These are phyloP conservation scores for Chrysodeixis includens DNA, from an alignment of 2,888 invertebrate genomes.

Conservation along the genomic window DNA sequence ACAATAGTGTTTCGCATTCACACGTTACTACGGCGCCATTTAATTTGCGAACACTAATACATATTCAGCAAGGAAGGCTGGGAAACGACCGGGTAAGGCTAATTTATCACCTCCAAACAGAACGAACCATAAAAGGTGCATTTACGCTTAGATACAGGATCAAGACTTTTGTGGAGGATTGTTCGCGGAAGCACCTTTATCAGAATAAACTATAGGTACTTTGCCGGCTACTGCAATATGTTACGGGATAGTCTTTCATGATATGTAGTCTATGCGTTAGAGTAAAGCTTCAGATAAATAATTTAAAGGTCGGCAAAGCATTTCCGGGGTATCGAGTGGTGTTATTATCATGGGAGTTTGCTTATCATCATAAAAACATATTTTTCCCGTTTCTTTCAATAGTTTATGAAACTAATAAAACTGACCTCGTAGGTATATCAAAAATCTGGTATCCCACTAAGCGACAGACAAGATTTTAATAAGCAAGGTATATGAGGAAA, in stretches of 20 bases:
- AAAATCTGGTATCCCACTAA: too few relatives aligned
- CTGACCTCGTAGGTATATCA: too few relatives aligned
- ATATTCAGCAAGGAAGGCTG: constrained; percentile 49
- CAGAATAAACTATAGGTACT: constrained; percentile 4
- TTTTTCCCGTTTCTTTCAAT: too few relatives aligned
- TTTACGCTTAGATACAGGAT: constrained; percentile 25
- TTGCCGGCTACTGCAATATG: neutral
- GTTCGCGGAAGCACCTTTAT: neutral
- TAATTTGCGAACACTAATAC: constrained; percentile 57
- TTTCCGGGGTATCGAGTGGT: too few relatives aligned
- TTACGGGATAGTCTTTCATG: neutral
- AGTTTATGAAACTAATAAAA: too few relatives aligned
- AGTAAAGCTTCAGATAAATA: neutral
- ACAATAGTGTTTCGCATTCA: constrained; percentile 27
- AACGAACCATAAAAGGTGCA: constrained; percentile 36
- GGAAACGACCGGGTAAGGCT: constrained; percentile 32
- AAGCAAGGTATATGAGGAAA: too few relatives aligned
- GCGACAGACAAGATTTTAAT: too few relatives aligned
- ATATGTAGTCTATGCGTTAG: neutral
- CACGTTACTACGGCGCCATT: constrained; percentile 38
- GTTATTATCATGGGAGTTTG: too few relatives aligned
- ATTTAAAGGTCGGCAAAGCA: neutral
- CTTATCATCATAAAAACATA: too few relatives aligned
- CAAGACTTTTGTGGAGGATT: constrained; percentile 3
- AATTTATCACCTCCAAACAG: constrained; percentile 49